Conservation (phyloP, 2,888 invertebrate species). For the Odiellus spinosus region DNA sequence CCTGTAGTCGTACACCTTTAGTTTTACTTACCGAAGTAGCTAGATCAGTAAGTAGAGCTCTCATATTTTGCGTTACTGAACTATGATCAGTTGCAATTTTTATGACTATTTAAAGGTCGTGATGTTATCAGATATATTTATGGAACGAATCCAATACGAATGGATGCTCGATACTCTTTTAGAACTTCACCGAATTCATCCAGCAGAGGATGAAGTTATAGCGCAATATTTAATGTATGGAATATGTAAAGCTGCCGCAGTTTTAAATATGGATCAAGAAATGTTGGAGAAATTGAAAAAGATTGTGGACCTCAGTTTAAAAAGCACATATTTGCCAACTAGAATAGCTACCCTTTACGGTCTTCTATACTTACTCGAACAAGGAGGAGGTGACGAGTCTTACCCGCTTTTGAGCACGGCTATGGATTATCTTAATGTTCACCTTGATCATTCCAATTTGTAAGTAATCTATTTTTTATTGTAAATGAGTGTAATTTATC, state of each 20-base stretch:
- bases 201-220: constrained; percentile 56
- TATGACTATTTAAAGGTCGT: constrained; percentile 33
- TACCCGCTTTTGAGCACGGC: constrained; percentile 27
- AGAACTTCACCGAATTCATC: constrained; percentile 45
- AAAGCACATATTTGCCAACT: constrained; percentile 44
- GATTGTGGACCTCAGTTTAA: constrained; percentile 42
- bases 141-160: constrained; percentile 53
- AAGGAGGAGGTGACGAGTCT: constrained; percentile 26
- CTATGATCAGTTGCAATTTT: background rate
- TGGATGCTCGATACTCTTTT: constrained; percentile 59
- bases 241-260: constrained; percentile 49
- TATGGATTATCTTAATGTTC: constrained; percentile 30
- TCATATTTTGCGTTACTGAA: constrained; percentile 1
- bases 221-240: constrained; percentile 52
- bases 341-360: constrained; percentile 48
- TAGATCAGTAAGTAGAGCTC: constrained; percentile 32
- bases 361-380: constrained; percentile 46
- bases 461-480: constrained; percentile 20
- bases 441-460: constrained; percentile 27
- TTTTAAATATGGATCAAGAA: constrained; percentile 42
- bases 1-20: constrained; percentile 28
- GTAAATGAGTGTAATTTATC: background rate
- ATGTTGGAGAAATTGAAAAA: constrained; percentile 44
- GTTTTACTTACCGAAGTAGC: constrained; percentile 31
- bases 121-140: constrained; percentile 52